Base-by-base conservation (phyloP, 2,797 vertebrate genomes). In the Alectoris magna region DNA sequence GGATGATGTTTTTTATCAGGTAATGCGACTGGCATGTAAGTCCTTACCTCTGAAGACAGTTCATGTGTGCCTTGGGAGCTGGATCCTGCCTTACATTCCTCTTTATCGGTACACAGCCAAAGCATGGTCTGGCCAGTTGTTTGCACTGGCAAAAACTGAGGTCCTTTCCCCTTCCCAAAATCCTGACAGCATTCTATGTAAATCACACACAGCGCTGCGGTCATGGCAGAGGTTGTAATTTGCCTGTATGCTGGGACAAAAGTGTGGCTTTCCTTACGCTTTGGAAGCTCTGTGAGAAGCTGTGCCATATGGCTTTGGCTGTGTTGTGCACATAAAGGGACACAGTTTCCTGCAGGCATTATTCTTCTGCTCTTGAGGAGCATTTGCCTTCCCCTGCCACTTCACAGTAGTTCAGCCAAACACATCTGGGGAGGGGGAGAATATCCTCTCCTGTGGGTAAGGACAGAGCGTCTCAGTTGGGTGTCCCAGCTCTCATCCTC, bases 171-270 rank as follows among this genome's bases (percentile, higher is more conserved):
- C 21, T 87, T 90, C 82, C 91, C 60, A 2, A 64, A 90, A 94
- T 87, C 29, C 64, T 94, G 82, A 75, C 91, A 83, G 87, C 64
- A 49, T 88, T 95, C 84, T 92, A 8, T 67, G 51, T 89, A 82
- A 95, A 82, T 93, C 83, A 58, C 74, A 53, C 82, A 14, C 39
- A 95, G 73, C 41, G 26, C 88, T 81, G 84, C 3, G 80, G 87
- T 72, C 39, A 0, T 17, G 34, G 59, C 38, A 73, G 82, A 93
- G 67, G 77, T 89, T 92, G 76, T 95, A 96, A 94, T 92, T 96
- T 91, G 59, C 15, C 41, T 73, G 78, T 62, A 7, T 49, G 60
- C 64, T 76, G 64, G 81, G 88, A 10, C 4, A 2, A 46, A 69
- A 88, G 13, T 23, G 53, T 73, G 93, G 79, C 75, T 95, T 91